A percentile compares a stretch with the other conserved stretches of the same genome.
Evolutionary conservation across 2,113 vertebrate species (phyloP).

Genomic region (Leptocoma aspasia): DNA sequence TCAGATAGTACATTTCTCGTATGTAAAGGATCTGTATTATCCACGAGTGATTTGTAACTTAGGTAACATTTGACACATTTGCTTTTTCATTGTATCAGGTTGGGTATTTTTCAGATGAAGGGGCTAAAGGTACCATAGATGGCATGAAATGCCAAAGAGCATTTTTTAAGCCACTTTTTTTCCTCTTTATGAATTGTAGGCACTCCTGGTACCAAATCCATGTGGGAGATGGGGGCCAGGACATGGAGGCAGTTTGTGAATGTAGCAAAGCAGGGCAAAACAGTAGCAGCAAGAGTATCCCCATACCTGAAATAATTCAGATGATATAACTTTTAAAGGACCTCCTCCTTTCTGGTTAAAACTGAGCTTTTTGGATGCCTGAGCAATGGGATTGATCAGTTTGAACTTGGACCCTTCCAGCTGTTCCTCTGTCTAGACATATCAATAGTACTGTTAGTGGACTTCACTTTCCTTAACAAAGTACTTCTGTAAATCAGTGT

Average conservation of each 20-base stretch:
- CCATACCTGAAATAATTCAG: neutral
- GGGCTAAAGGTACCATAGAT: neutral
- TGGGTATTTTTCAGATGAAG: neutral
- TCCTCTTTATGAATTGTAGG: neutral
- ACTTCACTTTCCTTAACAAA: neutral
- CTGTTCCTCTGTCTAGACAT: neutral
- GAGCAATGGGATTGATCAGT: neutral
- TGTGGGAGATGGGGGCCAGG: fast-evolving
- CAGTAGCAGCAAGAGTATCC: neutral
- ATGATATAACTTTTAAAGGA: neutral
- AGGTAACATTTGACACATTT: neutral
- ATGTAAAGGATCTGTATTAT: neutral
- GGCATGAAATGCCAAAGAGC: neutral
- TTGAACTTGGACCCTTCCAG: neutral
- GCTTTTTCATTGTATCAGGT: neutral
- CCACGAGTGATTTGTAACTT: neutral
- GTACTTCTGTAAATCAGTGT: neutral
- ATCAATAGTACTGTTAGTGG: neutral
- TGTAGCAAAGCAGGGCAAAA: neutral
- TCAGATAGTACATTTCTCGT: neutral
- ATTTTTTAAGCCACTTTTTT: neutral
- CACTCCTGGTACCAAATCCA: neutral
- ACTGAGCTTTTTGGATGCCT: neutral
- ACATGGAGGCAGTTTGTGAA: too few relatives aligned
- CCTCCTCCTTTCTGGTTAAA: neutral